Percentiles rank a stretch among this genome's conserved stretches.
Conservation (phyloP, 2,888 invertebrate species). For the Drosophila falleni region DNA sequence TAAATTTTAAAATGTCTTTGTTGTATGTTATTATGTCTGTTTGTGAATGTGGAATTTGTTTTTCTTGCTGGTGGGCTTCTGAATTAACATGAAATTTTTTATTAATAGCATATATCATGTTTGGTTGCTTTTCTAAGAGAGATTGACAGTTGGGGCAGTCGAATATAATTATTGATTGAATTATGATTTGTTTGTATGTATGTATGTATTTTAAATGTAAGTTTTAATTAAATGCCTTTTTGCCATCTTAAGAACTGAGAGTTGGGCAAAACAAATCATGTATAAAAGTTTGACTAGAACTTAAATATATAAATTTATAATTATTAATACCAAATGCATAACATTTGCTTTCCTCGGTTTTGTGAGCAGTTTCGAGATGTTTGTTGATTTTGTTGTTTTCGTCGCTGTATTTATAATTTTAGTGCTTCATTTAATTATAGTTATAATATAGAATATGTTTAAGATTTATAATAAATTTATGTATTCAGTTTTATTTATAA, state of each 20-base stretch:
- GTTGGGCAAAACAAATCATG: conserved; percentile 31
- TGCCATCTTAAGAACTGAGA: conserved; percentile 20
- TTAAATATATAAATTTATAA: conserved; percentile 57
- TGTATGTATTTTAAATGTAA: conserved; percentile 10
- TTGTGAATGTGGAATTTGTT: not conserved
- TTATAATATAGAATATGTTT: conserved; percentile 35
- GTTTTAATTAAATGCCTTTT: conserved; percentile 44
- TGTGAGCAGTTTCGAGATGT: conserved; percentile 44
- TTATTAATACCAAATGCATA: conserved; percentile 60
- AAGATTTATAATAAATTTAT: conserved; percentile 51
- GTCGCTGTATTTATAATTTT: conserved; percentile 21
- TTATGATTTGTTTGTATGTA: conserved; percentile 9
- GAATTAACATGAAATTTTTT: conserved; percentile 37
- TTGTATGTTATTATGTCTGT: not conserved
- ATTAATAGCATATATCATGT: conserved; percentile 8
- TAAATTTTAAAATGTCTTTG: not conserved
- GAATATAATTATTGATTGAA: conserved; percentile 18
- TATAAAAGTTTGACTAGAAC: conserved; percentile 72
- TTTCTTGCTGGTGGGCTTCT: conserved; percentile 48
- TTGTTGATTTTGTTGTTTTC: conserved; percentile 16
- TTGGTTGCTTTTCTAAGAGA: conserved; percentile 16
- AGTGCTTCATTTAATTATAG: conserved; percentile 16
- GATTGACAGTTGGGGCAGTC: conserved; percentile 27
- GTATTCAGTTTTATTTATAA: conserved; percentile 59
- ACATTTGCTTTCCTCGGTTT: conserved; percentile 26